Evolutionary conservation across 2,113 vertebrate species (phyloP), one percentile per base, ranked within the genome.

Genomic region (Gallinago media): DNA sequence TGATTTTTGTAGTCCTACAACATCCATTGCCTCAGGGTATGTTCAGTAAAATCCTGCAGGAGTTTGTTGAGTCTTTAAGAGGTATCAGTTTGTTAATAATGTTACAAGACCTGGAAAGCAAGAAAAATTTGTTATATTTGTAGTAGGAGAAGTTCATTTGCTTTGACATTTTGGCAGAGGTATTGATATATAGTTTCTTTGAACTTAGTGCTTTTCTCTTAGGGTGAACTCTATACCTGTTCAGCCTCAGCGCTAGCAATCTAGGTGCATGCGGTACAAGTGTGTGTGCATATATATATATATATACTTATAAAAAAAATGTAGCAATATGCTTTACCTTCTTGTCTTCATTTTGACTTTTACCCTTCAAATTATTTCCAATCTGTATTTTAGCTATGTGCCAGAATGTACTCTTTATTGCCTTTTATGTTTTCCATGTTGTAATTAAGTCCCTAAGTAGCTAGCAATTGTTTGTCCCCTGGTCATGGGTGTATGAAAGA

Each of bases 11-110:
- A 80, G 32, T 67, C 84, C 61, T 95, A 44, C 56, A 74, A 42
- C 68, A 89, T 91, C 65, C 12, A 25, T 65, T 68, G 82, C 88
- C 79, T 97, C 56, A 54, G 85, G 92, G 50, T 83, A 54, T 15
- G 63, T 84, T 92, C 47, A 36, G 34, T 83, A 92, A 94, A 92
- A 92, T 92, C 59, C 52, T 92, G 31, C 40, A 80, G 63, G 75
- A 92, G 26, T 93, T 68, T 91, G 52, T 52, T 25, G 44, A 79
- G 62, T 78, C 80, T 86, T 89, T 88, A 93, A 65, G 85, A 84
- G 21, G 29, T 49, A 59, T 81, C 76, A 56, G 31, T 63, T 88
- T 88, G 47, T 85, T 96, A 92, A 88, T 82, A 94, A 62, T 12
- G 3, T 85, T 97, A 58, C 40, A 77, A 31, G 44, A 46, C 44